Conservation (phyloP, 2,888 invertebrate genomes). For the Thera britannica region DNA sequence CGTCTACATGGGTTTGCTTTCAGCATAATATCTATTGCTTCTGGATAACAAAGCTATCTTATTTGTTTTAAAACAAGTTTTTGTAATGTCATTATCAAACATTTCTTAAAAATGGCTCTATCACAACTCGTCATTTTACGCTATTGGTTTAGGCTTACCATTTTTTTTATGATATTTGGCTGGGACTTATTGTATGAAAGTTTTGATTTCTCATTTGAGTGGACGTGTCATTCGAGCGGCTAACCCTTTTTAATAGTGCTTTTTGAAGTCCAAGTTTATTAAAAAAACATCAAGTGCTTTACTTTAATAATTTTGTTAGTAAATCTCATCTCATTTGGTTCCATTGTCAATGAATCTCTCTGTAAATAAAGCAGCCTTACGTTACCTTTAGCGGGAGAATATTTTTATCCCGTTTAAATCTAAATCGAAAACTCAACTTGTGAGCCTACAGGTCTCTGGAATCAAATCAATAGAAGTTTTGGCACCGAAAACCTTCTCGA, state of each 20-base stretch:
- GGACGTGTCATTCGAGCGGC: too few species aligned
- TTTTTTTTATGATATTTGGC: too few species aligned
- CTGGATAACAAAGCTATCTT: constrained; percentile 33
- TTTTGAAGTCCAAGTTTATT: too few species aligned
- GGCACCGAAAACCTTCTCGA: constrained; percentile 33
- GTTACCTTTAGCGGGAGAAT: neutral
- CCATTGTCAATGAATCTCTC: neutral
- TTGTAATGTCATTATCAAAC: neutral
- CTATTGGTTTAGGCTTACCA: too few species aligned
- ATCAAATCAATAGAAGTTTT: constrained; percentile 36
- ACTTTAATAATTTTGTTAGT: too few species aligned
- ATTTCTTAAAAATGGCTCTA: too few species aligned
- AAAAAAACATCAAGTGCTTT: too few species aligned
- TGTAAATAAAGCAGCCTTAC: neutral
- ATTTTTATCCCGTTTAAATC: constrained; percentile 23
- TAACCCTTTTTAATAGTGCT: too few species aligned
- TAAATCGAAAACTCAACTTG: constrained; percentile 11
- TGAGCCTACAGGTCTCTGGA: constrained; percentile 11
- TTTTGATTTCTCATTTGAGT: too few species aligned
- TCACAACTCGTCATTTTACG: too few species aligned
- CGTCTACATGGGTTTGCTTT: constrained; percentile 78
- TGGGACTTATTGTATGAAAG: too few species aligned
- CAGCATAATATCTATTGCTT: constrained; percentile 58
- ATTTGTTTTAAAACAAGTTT: constrained; percentile 32
- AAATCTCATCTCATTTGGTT: neutral